phyloP scores from a whole-genome alignment of 37 sponge, comb jelly and placozoan species.

The Spongia lamella region DNA sequence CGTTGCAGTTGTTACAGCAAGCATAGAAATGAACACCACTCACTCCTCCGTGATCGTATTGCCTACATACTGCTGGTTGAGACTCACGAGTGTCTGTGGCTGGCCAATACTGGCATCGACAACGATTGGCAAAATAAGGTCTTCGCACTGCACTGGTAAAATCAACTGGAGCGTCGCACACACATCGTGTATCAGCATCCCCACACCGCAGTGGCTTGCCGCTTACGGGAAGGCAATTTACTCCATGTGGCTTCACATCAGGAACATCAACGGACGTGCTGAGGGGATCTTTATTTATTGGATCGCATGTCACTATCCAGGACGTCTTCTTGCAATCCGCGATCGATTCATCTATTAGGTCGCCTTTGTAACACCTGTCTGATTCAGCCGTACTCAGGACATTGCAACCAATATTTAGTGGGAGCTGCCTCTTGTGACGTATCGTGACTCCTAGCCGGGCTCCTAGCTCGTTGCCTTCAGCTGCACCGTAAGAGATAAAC shows the following conservation, averaged over 20 bases:
- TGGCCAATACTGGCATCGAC: conserved; percentile 51
- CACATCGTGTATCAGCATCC: conserved; percentile 23
- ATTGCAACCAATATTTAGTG: no score
- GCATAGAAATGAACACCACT: conserved; percentile 31
- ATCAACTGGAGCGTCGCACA: conserved; percentile 13
- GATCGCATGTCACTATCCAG: neutral
- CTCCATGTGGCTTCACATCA: neutral
- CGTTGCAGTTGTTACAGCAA: conserved; percentile 43
- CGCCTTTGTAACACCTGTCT: conserved; percentile 7
- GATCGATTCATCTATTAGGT: conserved; percentile 18
- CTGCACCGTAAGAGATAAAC: no score
- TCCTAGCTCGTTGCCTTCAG: no score
- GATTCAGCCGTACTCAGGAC: neutral
- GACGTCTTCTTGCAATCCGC: conserved; percentile 14
- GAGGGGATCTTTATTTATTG: conserved; percentile 3
- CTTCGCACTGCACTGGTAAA: no score
- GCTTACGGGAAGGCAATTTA: conserved; percentile 5
- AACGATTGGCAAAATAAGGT: conserved; percentile 19
- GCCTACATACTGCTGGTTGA: conserved; percentile 22
- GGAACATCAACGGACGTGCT: conserved; percentile 33
- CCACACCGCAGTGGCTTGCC: conserved; percentile 29
- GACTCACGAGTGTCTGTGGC: neutral
- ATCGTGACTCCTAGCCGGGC: no score
- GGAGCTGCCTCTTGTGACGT: no score
- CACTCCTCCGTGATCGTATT: conserved; percentile 12